Evolutionary conservation across 2,113 vertebrate species (phyloP).

Genomic region (Cyanocitta stelleri): DNA sequence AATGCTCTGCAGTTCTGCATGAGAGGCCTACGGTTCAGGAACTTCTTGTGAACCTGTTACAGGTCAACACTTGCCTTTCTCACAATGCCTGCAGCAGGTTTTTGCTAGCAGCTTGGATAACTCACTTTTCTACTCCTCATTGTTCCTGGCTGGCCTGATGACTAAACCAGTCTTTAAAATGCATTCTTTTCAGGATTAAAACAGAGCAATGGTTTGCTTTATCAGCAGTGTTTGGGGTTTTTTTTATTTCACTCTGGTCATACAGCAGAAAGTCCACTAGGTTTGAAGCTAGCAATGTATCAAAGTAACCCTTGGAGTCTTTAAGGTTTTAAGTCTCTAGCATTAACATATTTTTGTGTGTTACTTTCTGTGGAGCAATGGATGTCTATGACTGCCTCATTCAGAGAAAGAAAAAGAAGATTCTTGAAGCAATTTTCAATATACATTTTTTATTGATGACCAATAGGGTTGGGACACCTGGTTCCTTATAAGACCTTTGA

Average conservation of each 20-base stretch:
- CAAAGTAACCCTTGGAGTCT: not conserved
- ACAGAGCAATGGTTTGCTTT: not conserved
- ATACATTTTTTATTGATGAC: not conserved
- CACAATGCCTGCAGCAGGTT: not conserved
- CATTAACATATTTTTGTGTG: not conserved
- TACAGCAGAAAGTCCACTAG: not conserved
- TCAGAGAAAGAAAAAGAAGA: not conserved
- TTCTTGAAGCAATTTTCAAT: not conserved
- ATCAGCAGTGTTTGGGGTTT: not conserved
- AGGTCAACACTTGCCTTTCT: not conserved
- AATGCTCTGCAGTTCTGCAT: not conserved
- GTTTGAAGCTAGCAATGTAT: not conserved
- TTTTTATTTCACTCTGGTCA: not conserved
- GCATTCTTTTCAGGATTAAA: not conserved
- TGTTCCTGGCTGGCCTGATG: not conserved
- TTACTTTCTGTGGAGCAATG: not conserved
- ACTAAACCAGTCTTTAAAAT: not conserved
- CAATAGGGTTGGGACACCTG: not conserved
- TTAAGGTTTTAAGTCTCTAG: not conserved
- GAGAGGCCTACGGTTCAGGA: not conserved
- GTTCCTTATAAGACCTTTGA: not conserved
- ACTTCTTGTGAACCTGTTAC: not conserved
- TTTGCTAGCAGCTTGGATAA: not conserved
- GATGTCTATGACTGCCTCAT: not conserved
- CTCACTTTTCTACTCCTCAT: not conserved